Base-by-base conservation (phyloP, 2,888 invertebrate genomes). In the Plagodis pulveraria region DNA sequence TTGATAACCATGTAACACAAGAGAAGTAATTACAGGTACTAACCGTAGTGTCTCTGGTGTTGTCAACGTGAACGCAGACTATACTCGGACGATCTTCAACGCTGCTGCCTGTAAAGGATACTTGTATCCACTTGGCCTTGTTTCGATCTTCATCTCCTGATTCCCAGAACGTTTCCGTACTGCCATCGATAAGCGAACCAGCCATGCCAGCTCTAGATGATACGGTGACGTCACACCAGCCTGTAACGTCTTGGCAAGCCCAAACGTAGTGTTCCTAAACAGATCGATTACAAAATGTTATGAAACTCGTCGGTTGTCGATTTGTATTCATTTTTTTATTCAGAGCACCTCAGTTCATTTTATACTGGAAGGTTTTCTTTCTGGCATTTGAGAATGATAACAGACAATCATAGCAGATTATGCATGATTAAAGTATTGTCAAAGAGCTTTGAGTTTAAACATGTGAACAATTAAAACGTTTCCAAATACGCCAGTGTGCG, bases 141-240 rank as follows among this genome's bases (percentile, higher is more conserved):
- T 98, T 98, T 58, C 97, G 94, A 87, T 99, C 99, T 78, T 99
- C 99, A 76, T 99, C 99, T 0, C 98, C 99, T 41, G 98, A 98
- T 89, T 99, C 99, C 99, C 99, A 99, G 89, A 99, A 99, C 0
- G 99, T 99, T 84, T 99, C 99, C 0, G 99, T 98, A 6, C 98
- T 98, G 74, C 96, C 97, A 82, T 99, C 99, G 0, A 96, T 97
- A 11, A 99, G 93, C 67, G 98, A 98, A 2, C 96, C 97, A 5
- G 98, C 96, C 98, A 99, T 98, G 6, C 98, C 98, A 76, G 96
- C 97, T 0, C 99, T 94, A 67, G 98, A 99, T 0, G 99, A 99
- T 0, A 98, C 98, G 69, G 96, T 97, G 49, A 98, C 94, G 71
- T 97, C 97, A 36, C 96, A 94, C 71, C 93, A 93, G 0, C 94